A percentile compares a stretch with the other conserved stretches of the same genome.
Conservation (phyloP, 1,140 invertebrate genomes). For the Ephestia elutella region DNA sequence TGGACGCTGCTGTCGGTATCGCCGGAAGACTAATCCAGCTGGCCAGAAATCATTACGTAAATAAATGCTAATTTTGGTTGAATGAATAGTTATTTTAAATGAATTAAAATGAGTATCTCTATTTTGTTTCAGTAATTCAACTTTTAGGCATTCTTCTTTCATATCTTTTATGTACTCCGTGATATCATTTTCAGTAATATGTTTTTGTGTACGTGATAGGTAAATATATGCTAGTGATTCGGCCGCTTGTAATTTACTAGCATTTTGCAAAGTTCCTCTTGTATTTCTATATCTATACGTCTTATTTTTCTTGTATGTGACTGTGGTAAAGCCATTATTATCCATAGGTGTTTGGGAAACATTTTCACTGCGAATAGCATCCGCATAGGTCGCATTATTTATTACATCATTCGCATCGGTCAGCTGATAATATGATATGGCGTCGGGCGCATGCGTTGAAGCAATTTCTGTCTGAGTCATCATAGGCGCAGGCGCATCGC, state of each 20-base stretch:
- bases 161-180: conserved; percentile 7
- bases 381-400: no score
- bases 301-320: no score
- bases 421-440: no score
- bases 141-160: not conserved
- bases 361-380: no score
- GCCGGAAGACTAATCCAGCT: conserved; percentile 4
- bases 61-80: conserved; percentile 3
- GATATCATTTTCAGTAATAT: conserved; percentile 2
- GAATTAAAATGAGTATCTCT: conserved; percentile 8
- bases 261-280: not conserved
- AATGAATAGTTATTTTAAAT: conserved; percentile 4
- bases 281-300: no score
- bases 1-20: not conserved
- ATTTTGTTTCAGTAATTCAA: conserved; percentile 6
- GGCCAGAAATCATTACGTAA: conserved; percentile 10
- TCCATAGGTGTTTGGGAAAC: no score
- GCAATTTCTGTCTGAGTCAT: no score
- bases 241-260: conserved; percentile 5
- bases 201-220: not conserved
- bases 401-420: no score
- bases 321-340: no score
- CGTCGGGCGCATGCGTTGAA: no score
- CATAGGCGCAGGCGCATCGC: no score
- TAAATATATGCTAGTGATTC: conserved; percentile 2